Evolutionary conservation across 2,888 invertebrate genomes (phyloP).

Genomic region (Bugula neritina): DNA sequence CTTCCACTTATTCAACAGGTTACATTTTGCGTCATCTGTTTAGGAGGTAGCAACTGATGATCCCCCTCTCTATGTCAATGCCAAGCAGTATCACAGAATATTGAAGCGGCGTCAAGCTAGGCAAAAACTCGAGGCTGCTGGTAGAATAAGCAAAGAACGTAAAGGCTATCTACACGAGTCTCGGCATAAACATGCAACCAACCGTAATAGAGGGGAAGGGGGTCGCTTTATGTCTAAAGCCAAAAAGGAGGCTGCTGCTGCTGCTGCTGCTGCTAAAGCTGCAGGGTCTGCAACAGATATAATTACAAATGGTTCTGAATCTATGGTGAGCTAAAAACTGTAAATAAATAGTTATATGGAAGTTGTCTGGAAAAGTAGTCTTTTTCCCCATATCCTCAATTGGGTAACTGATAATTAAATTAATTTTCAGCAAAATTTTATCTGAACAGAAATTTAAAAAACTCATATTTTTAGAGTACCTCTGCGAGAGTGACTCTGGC

Average conservation of each 20-base stretch:
- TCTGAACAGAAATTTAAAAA: too few relatives aligned
- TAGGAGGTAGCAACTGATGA: slow-evolving; percentile 59
- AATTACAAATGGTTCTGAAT: neutral
- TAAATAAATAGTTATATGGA: too few relatives aligned
- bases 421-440: too few relatives aligned
- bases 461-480: too few relatives aligned
- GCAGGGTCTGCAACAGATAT: neutral
- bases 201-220: slow-evolving; percentile 89
- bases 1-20: too few relatives aligned
- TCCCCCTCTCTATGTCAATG: slow-evolving; percentile 95
- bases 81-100: slow-evolving; percentile 93
- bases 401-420: too few relatives aligned
- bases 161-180: slow-evolving; percentile 96
- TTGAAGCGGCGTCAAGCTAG: slow-evolving; percentile 87
- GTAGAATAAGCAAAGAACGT: slow-evolving; percentile 92
- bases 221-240: slow-evolving; percentile 66
- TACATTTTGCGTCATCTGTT: neutral
- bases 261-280: slow-evolving; percentile 8
- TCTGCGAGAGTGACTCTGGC: too few relatives aligned
- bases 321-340: neutral
- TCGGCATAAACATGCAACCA: slow-evolving; percentile 93
- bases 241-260: slow-evolving; percentile 22
- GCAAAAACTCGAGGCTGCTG: slow-evolving; percentile 87
- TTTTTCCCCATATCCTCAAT: too few relatives aligned
- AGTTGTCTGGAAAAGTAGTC: too few relatives aligned